Percentiles rank a stretch among this genome's conserved stretches.
Evolutionary conservation across 2,797 vertebrate genomes (phyloP).

Genomic region (Amniataba percoides): DNA sequence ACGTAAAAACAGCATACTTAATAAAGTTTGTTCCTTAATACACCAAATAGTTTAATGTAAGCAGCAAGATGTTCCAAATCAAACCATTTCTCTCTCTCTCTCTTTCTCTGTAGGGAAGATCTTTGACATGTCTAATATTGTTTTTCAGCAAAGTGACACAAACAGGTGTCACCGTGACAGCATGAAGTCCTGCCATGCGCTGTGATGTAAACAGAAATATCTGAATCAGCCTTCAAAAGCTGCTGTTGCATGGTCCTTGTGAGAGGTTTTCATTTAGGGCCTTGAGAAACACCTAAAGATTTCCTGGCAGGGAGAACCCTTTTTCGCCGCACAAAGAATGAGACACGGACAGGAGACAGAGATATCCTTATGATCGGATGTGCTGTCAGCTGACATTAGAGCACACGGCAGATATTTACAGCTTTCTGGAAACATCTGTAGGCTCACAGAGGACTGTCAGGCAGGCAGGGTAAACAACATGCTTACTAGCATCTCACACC

Average conservation of each 20-base stretch:
- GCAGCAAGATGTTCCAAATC: neutral
- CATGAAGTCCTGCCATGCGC: constrained; percentile 16
- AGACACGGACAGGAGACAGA: constrained; percentile 59
- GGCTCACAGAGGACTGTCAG: constrained; percentile 64
- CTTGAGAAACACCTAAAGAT: constrained; percentile 51
- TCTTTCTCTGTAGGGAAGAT: neutral
- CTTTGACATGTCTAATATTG: neutral
- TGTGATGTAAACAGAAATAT: constrained; percentile 34
- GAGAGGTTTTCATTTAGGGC: constrained; percentile 51
- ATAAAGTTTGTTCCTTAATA: constrained; percentile 6
- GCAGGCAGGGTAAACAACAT: constrained; percentile 71
- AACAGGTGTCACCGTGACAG: constrained; percentile 18
- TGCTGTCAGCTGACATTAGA: constrained; percentile 72
- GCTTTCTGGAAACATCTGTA: constrained; percentile 76
- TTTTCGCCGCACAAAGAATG: constrained; percentile 25
- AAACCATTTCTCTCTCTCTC: neutral
- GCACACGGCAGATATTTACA: constrained; percentile 62
- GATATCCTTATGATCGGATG: constrained; percentile 58
- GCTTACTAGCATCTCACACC: constrained; percentile 64
- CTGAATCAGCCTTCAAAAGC: constrained; percentile 31
- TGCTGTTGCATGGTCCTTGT: constrained; percentile 13
- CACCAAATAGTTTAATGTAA: neutral
- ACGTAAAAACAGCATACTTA: neutral
- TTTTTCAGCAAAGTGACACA: constrained; percentile 28
- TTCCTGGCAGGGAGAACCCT: constrained; percentile 34